Base-by-base conservation (phyloP, 2,797 vertebrate species). In the Protonibea diacanthus region DNA sequence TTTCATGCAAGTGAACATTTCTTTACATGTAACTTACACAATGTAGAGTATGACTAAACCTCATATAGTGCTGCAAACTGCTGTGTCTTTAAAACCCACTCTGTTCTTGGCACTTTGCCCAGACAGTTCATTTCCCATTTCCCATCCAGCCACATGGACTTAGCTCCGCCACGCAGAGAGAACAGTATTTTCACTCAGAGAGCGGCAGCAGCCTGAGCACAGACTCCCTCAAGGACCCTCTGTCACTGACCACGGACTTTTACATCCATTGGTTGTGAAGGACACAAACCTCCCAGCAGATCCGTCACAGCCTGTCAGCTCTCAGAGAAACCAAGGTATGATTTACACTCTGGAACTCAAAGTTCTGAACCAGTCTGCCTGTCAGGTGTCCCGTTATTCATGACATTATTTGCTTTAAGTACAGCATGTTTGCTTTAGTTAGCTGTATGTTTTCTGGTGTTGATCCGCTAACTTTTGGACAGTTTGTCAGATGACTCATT, bases 131-230 rank as follows among this genome's bases (percentile, higher is more conserved):
- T 89, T 93, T 91, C 88, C 91, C 90, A 76, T 89, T 91, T 92
- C 91, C 91, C 88, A 91, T 89, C 82, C 79, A 91, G 93, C 88
- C 91, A 89, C 93, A 91, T 93, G 91, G 91, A 91, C 83, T 60
- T 40, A 76, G 78, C 87, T 78, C 86, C 80, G 74, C 80, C 86
- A 89, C 79, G 61, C 89, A 86, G 71, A 84, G 71, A 61, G 82
- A 85, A 82, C 84, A 81, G 81, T 42, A 64, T 82, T 86, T 83
- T 84, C 80, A 48, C 68, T 80, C 82, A 67, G 73, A 86, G 67
- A 83, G 80, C 65, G 8, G 71, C 78, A 68, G 77, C 83, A 74
- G 61, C 14, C 77, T n/a, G 53, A 80, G 64, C 59, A 11, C 75
- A 25, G 44, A 51, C 33, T 23, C 63, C 56, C 49, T 2, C 0